Evolutionary conservation across 2,797 vertebrate genomes (phyloP), one percentile per base, ranked within the genome.

Genomic region (Semaprochilodus insignis): DNA sequence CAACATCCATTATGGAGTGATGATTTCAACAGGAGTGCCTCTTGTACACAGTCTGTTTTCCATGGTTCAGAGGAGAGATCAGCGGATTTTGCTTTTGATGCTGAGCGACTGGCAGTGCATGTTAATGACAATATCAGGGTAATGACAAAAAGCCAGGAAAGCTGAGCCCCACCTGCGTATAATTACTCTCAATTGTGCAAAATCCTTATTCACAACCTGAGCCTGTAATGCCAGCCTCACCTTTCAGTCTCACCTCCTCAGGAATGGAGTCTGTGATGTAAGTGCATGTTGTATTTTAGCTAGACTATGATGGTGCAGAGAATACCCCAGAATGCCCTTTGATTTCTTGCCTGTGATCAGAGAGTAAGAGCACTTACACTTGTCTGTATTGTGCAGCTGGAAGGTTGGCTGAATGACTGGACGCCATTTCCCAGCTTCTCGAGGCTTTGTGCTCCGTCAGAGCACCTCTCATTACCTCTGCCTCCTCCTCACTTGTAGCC

Each of bases 381-480:
- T 93, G 93, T 87, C 85, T 90, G 81, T 77, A 80, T 87, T 81
- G 63, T 80, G 44, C 65, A 52, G 62, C 48, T 66, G 69, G 36
- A 73, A 81, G 36, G 85, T 48, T 73, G 63, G 67, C 83, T 75
- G 6, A 82, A 73, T 80, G 79, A 83, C 81, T 79, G 75, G 60
- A 87, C 88, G 88, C 88, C 91, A 91, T 91, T 91, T 90, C 90
- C 88, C 92, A 91, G 88, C 90, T 89, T 90, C 77, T 86, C 88
- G 91, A 92, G 91, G 91, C 92, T 93, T 93, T 89, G 90, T 92
- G 83, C 40, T 34, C 85, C 84, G 88, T 89, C 91, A 86, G 90
- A 88, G 88, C 87, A 44, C 80, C 90, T 88, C 91, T 93, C 92
- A 94, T 94, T 94, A 93, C 88, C 81, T 77, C 87, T 87, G 90